Base-by-base conservation (phyloP, 1,140 invertebrate species). In the Drosophila sturtevanti region DNA sequence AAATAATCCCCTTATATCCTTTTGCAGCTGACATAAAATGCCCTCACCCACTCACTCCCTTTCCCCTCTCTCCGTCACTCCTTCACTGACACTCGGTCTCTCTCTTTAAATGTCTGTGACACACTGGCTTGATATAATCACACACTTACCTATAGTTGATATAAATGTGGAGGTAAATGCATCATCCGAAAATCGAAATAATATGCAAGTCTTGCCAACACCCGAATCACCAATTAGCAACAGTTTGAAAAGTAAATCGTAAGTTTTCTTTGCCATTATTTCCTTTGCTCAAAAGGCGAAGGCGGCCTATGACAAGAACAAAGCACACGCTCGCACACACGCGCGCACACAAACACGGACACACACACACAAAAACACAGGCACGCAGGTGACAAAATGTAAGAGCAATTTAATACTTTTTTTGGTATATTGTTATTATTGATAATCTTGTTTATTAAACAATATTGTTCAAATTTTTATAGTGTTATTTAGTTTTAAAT, bases 81-180 rank as follows among this genome's bases (percentile, higher is more conserved):
- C 18, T 7, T 31, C 21, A 35, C 14, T 35, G 37, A 56, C 34
- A 21, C 37, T 24, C 27, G 5, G 4, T 31, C 56, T 37, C 27
- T 12, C 11, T 21, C 21, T 31, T 16, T 31, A 38, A 51, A 21
- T 35, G 37, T 64, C 34, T 27, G 31, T 24, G 61, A 51, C 38
- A 58, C 51, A 48, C 81, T 31, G 27, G 5, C 5, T 31, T 31
- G 6, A 31, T 31, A 31, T 31, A 31, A 52, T n/a, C n/a, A n/a
- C 63, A 59, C 55, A 93, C 94, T 95, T 93, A 98, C 98, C 98
- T 93, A 99, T 99, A 48, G 98, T 99, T 61, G 98, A 98, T 92
- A 99, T 99, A 93, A 99, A 99, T 58, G 98, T 99, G 31, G 98
- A 98, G 90, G 98, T 99, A 93, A 99, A 99, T 65, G 98, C 98